Evolutionary conservation across 2,113 vertebrate species (phyloP).

Genomic region (Thalassarche chlororhynchos): DNA sequence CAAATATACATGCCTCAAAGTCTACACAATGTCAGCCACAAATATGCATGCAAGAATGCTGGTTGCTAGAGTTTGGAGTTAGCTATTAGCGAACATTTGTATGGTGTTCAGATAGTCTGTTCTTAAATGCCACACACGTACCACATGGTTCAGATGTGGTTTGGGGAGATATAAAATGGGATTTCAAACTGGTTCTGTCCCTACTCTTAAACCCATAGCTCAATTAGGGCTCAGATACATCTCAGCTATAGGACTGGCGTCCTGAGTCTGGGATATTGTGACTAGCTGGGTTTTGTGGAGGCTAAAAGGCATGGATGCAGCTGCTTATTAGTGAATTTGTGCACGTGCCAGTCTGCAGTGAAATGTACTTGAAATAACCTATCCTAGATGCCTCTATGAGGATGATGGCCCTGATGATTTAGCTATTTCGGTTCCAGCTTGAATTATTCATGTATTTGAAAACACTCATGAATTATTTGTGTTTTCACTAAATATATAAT

Average conservation of each 20-base stretch:
- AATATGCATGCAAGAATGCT: slow-evolving; percentile 40
- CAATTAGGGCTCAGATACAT: background rate
- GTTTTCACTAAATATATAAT: slow-evolving; percentile 67
- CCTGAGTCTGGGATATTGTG: slow-evolving; percentile 22
- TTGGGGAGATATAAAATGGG: slow-evolving; percentile 39
- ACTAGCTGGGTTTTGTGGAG: background rate
- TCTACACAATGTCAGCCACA: slow-evolving; percentile 58
- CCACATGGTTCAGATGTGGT: slow-evolving; percentile 55
- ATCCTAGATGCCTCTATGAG: slow-evolving; percentile 23
- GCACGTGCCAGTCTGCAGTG: slow-evolving; percentile 59
- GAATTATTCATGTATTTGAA: slow-evolving; percentile 68
- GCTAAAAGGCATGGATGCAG: slow-evolving; percentile 3
- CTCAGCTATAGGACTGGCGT: background rate
- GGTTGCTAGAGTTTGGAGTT: background rate
- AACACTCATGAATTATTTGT: slow-evolving; percentile 71
- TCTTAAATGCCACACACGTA: background rate
- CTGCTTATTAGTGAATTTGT: slow-evolving; percentile 55
- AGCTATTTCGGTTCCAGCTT: slow-evolving; percentile 60
- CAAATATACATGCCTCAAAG: slow-evolving; percentile 35
- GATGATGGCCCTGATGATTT: slow-evolving; percentile 66
- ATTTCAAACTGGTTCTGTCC: slow-evolving; percentile 25
- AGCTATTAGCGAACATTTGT: slow-evolving; percentile 46
- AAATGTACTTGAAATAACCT: slow-evolving; percentile 70
- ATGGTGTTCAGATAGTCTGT: slow-evolving; percentile 31
- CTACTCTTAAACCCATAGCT: background rate